Percentiles rank a stretch among this genome's conserved stretches.
Conservation (phyloP, 2,797 vertebrate species). For the Bradypodion pumilum region DNA sequence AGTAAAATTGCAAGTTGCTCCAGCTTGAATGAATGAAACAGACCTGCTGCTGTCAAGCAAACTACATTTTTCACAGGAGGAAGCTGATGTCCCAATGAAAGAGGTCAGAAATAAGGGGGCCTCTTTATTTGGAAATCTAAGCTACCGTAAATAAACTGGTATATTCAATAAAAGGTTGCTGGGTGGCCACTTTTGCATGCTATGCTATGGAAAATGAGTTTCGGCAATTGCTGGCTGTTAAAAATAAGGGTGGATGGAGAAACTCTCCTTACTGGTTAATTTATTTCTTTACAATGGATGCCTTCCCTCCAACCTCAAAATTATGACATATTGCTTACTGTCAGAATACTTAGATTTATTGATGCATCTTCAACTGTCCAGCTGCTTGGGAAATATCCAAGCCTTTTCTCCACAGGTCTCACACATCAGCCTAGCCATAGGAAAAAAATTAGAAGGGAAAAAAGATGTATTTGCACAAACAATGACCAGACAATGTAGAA, state of each 20-base stretch:
- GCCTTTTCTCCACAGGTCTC: neutral
- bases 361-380: neutral
- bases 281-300: neutral
- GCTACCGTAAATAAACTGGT: neutral
- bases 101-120: conserved; percentile 52
- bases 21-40: conserved; percentile 25
- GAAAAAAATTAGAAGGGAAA: no score
- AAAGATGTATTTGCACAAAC: neutral
- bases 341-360: neutral
- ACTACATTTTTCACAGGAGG: conserved; percentile 46
- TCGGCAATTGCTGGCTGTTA: neutral
- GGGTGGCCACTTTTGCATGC: neutral
- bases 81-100: conserved; percentile 56
- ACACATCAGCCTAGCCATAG: neutral
- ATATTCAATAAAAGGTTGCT: neutral
- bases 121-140: conserved; percentile 59
- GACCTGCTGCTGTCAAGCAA: conserved; percentile 46
- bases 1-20: no score
- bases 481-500: neutral
- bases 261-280: neutral
- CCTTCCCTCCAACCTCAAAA: neutral
- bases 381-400: neutral
- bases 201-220: neutral
- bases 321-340: neutral
- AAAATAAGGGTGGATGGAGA: neutral